Base-by-base conservation (phyloP, 2,113 vertebrate genomes). In the Corynorhinus townsendii region DNA sequence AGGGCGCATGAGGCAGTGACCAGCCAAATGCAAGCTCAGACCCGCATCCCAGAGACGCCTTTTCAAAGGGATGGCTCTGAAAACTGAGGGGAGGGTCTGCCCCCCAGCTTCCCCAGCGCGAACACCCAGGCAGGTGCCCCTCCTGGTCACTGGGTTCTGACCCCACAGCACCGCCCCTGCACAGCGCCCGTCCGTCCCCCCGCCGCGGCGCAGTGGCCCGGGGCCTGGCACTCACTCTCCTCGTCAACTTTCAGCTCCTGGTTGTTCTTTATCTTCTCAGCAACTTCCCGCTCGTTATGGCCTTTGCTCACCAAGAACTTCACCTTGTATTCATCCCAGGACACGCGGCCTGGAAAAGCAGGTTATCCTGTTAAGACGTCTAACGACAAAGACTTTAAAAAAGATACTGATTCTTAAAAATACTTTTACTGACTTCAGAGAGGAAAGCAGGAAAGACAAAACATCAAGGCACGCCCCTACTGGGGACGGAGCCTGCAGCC, bases 251-350 rank as follows among this genome's bases (percentile, higher is more conserved):
- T 99, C 85, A 99, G 59, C 82, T 99, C 99, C 95, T 99, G 98
- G 0, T 99, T 99, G 52, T 99, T 99, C 97, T 97, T 99, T 0
- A 99, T 98, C 97, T 99, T 99, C 64, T 99, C 99, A 0, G 98
- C 98, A 0, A 99, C 95, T 56, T 99, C 99, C 47, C 98, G 99
- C 45, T 99, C 99, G 0, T 98, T 98, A 95, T 99, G 99, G n/a
- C 99, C 99, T 97, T 99, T 99, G 98, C 99, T 99, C 14, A 98
- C 99, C 97, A 99, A 93, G 94, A 99, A 99, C 95, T 99, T 99
- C 0, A 99, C 97, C 77, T 98, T 99, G 89, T 99, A 99, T 89
- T 99, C 99, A 0, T 99, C 99, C 99, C 99, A 99, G 0, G 99
- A 99, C 83, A 99, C 99, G 0, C 95, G 98, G 82, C 99, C 99